Conservation (phyloP, 2,797 vertebrate genomes). For the Ibycter americanus region DNA sequence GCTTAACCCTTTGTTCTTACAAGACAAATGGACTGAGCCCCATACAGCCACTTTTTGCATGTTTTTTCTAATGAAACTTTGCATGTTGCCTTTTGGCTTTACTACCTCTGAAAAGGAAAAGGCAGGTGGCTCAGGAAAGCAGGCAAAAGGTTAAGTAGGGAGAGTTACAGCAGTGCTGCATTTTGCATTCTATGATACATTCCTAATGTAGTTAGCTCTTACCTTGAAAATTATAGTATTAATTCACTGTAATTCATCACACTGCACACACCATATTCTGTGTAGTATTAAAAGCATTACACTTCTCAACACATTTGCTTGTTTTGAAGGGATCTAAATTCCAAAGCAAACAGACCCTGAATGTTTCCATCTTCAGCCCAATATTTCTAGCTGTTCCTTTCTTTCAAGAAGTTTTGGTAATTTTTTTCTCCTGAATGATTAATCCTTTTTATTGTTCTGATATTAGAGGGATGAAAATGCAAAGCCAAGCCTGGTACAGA, state of each 20-base stretch:
- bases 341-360: neutral
- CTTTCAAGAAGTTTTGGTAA: neutral
- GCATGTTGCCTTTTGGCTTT: neutral
- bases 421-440: neutral
- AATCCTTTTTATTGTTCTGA: neutral
- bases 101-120: neutral
- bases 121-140: neutral
- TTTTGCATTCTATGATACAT: neutral
- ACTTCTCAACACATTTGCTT: neutral
- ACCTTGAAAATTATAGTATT: neutral
- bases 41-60: neutral
- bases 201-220: neutral
- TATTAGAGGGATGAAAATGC: neutral
- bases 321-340: neutral
- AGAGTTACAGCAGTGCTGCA: neutral
- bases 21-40: neutral
- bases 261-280: neutral
- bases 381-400: neutral
- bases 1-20: neutral
- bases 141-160: neutral
- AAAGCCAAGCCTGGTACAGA: neutral
- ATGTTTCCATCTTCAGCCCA: neutral
- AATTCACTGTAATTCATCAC: neutral
- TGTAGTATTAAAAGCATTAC: neutral
- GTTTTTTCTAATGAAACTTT: neutral